Conservation (phyloP, 1,140 invertebrate genomes). For the Drosophila willistoni region DNA sequence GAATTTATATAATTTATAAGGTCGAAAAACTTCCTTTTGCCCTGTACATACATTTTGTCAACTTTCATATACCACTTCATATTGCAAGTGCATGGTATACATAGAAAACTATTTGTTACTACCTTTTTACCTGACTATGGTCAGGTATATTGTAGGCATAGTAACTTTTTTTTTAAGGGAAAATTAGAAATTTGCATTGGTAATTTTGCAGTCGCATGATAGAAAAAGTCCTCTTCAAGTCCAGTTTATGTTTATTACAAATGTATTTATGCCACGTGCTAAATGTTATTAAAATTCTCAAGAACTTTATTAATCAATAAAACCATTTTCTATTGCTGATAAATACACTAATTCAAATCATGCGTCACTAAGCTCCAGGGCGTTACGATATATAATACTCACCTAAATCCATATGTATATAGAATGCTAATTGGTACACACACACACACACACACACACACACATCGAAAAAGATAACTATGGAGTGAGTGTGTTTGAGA, state of each 20-base stretch:
- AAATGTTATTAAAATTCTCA: conserved; percentile 22
- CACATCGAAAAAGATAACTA: conserved; percentile 10
- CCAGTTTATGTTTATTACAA: conserved; percentile 21
- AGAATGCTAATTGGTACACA: conserved; percentile 61
- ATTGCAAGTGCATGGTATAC: background rate
- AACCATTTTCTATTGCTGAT: conserved; percentile 42
- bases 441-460: background rate
- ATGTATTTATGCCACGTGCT: conserved; percentile 40
- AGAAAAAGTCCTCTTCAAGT: conserved; percentile 4
- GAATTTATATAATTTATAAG: too few relatives aligned
- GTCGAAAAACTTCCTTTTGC: too few relatives aligned
- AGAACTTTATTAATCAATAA: conserved; percentile 37
- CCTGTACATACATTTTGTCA: too few relatives aligned
- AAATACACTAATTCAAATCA: conserved; percentile 50
- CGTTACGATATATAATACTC: background rate
- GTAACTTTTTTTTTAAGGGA: too few relatives aligned
- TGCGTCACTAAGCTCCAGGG: conserved; percentile 45
- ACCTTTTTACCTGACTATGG: background rate
- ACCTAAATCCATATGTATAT: conserved; percentile 10
- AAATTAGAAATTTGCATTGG: background rate
- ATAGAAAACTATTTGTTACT: background rate
- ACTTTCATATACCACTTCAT: background rate
- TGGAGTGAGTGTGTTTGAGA: conserved; percentile 8
- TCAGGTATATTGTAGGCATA: background rate
- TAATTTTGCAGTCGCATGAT: background rate